Percentiles rank a stretch among this genome's conserved stretches.
Conservation (phyloP, 2,113 vertebrate species). For the Microtus oregoni region DNA sequence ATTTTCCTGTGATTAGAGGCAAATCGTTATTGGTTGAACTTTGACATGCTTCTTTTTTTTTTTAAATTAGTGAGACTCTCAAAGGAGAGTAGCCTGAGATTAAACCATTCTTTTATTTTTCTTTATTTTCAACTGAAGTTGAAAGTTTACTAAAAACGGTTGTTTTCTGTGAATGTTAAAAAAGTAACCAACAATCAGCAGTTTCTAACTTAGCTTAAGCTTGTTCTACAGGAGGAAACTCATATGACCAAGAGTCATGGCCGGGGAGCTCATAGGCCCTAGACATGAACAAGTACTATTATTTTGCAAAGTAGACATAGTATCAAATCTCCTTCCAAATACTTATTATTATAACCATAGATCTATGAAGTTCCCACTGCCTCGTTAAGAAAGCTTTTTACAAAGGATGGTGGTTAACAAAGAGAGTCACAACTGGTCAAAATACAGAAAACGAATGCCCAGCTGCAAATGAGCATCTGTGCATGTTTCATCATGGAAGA, state of each 20-base stretch:
- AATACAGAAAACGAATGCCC: not conserved
- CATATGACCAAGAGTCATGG: not conserved
- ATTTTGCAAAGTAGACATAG: too few species aligned
- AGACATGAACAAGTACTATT: not conserved
- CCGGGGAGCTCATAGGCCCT: not conserved
- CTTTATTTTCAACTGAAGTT: not conserved
- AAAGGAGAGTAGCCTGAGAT: not conserved
- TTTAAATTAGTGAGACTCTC: not conserved
- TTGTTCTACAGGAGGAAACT: not conserved
- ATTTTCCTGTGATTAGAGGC: not conserved
- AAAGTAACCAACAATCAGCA: too few species aligned
- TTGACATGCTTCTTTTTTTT: not conserved
- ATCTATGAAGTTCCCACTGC: not conserved
- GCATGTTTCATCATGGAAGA: not conserved
- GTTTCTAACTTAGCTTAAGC: not conserved
- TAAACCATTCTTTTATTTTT: not conserved
- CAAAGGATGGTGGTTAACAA: not conserved
- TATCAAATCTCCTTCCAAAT: not conserved
- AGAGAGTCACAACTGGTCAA: not conserved
- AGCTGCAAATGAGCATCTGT: not conserved
- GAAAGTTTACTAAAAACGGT: not conserved
- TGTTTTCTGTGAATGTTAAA: not conserved
- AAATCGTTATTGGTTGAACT: not conserved
- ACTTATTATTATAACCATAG: not conserved
- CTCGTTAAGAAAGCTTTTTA: not conserved